Evolutionary conservation across 2,888 invertebrate species (phyloP), one percentile per base, ranked within the genome.

Genomic region (Sesamia inferens): DNA sequence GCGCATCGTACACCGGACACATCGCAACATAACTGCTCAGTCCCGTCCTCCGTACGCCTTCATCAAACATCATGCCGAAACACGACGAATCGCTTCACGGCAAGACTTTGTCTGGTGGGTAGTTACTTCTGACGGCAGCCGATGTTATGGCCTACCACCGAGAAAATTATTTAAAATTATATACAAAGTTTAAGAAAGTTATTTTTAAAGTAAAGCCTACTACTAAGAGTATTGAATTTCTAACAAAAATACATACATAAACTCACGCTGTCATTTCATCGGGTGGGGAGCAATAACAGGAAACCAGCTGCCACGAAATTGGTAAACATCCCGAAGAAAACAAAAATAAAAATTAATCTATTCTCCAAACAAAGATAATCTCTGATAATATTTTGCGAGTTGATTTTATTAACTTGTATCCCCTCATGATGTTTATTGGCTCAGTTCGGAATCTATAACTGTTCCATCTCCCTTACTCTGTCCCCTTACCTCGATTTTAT

Each of bases 321-420:
- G 55, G 55, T 55, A 55, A 55, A 13, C 22, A 39, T 47, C 16
- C 13, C 48, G 24, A 11, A 24, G 22, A 61, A 57, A 44, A 22
- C 16, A 13, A 39, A 48, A 39, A 67, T 24, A 47, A 54, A 54
- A 47, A 62, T 31, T 54, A 19, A 62, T 47, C 8, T 5, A 4
- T 22, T 19, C 8, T 10, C 13, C 14, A 67, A 68, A 68, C 63
- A 79, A 68, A 58, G 13, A n/a, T 31, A 47, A 22, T 31, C 51
- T 5, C 14, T 48, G 47, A 19, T 65, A 14, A 54, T 67, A 55
- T 63, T 65, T 69, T 42, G 66, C 62, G 62, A 58, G 31, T 48
- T 14, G 42, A 51, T 24, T 80, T 70, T 64, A 76, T 68, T 59
- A 39, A 14, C 7, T 54, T 24, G 19, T 71, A 76, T 68, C 71